phyloP scores from a whole-genome alignment of 1,140 invertebrate genomes.

The Drosophila simulans region DNA sequence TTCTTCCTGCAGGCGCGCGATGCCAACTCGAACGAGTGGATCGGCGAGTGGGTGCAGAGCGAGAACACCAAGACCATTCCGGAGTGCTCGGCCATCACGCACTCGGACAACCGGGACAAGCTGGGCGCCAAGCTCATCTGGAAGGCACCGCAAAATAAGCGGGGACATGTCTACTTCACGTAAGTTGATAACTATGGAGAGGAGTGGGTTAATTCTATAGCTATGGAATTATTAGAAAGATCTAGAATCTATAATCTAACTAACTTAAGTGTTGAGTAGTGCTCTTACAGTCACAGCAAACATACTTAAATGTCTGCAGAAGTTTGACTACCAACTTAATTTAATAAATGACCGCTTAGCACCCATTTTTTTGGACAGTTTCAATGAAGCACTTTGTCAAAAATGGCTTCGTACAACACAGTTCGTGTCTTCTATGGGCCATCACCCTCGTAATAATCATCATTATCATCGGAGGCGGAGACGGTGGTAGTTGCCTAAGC shows the following conservation, averaged over 20 bases:
- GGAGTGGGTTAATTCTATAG: too few relatives aligned
- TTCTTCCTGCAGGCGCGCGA: constrained; percentile 93
- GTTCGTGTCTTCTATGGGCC: constrained; percentile 41
- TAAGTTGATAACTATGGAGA: constrained; percentile 85
- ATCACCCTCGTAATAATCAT: constrained; percentile 36
- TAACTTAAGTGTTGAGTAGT: too few relatives aligned
- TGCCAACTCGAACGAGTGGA: constrained; percentile 88
- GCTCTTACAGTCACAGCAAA: neutral
- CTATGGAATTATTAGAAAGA: too few relatives aligned
- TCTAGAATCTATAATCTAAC: too few relatives aligned
- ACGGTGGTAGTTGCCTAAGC: neutral
- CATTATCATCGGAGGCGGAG: constrained; percentile 21
- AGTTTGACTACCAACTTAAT: constrained; percentile 10
- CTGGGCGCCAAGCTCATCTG: constrained; percentile 89
- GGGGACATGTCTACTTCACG: constrained; percentile 91
- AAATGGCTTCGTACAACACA: constrained; percentile 7
- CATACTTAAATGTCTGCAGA: neutral
- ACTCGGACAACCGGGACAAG: constrained; percentile 91
- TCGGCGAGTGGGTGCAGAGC: constrained; percentile 89
- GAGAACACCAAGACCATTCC: constrained; percentile 90
- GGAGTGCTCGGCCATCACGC: constrained; percentile 92
- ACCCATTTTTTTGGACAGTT: constrained; percentile 11
- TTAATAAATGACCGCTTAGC: constrained; percentile 25
- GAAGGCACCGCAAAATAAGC: constrained; percentile 88
- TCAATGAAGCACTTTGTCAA: constrained; percentile 29